phyloP scores from a whole-genome alignment of 2,113 vertebrate genomes.

The Conger conger region DNA sequence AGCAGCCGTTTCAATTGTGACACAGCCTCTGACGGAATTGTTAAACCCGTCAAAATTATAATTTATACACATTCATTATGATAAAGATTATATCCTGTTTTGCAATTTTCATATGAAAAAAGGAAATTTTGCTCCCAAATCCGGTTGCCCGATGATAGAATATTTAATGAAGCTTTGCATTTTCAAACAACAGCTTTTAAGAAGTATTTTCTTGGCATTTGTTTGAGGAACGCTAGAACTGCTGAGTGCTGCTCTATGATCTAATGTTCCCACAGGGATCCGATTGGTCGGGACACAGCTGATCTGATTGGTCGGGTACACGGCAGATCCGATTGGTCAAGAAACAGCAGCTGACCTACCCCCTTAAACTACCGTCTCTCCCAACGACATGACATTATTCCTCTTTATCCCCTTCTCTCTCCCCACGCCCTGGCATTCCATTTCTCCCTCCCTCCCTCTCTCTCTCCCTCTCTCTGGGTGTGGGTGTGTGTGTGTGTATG shows the following conservation, averaged over 20 bases:
- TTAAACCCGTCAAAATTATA: slow-evolving; percentile 22
- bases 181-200: neutral
- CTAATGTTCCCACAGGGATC: neutral
- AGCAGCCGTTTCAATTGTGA: slow-evolving; percentile 28
- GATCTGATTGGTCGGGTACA: no score
- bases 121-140: neutral
- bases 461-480: neutral
- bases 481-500: no score
- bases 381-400: slow-evolving; percentile 19
- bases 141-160: neutral
- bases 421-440: neutral
- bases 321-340: neutral
- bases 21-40: slow-evolving; percentile 1
- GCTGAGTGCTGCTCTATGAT: no score
- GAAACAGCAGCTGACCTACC: neutral
- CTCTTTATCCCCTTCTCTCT: neutral
- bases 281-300: neutral
- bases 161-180: neutral
- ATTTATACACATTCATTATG: slow-evolving; percentile 28
- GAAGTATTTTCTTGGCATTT: neutral
- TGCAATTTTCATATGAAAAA: slow-evolving; percentile 4
- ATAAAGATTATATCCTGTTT: slow-evolving; percentile 22
- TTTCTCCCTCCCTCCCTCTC: neutral
- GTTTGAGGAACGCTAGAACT: no score
- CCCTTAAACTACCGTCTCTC: neutral